Evolutionary conservation across 92 coral and sea anemone genomes (phyloP), one percentile per base, ranked within the genome.

Genomic region (Porites lobata): DNA sequence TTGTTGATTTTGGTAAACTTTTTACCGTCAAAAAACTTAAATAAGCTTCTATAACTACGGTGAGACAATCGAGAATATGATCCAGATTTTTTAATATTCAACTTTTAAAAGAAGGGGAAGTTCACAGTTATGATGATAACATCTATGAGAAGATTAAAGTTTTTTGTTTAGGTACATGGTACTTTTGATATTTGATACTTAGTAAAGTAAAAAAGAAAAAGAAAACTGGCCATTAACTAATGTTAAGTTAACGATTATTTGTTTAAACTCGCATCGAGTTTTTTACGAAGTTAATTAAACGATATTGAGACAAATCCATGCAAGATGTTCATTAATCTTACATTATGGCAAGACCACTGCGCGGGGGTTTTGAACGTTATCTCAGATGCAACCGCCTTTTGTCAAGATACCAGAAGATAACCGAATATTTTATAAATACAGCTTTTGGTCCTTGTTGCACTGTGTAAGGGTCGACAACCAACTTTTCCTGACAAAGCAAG

Each of bases 341-440:
- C 19, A 75, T 75, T 9, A 53, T 11, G 53, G 1, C 53, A 15
- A 1, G 4, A 11, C 78, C 78, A 75, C 78, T 51, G 24, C n/a
- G 78, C 47, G 64, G 78, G 78, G 64, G 21, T 75, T 73, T 75
- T 21, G 47, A 50, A 21, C 59, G 64, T 21, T 75, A 75, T 75
- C 63, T 52, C 47, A 2, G 47, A 8, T 26, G 24, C 63, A 21
- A 63, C 64, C 64, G 78, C 38, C 47, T 75, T 53, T 75, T 52
- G 78, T 10, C n/a, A 21, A 75, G 78, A 75, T 52, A 19, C 57
- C 59, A 51, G 57, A 7, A 19, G 77, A 50, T 7, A 9, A 72
- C 10, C 7, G 24, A n/a, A 19, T 8, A 20, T 47, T 51, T 14
- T 2, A 50, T 72, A n/a, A 74, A 15, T 74, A 50, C 62, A n/a